phyloP scores from a whole-genome alignment of 2,113 vertebrate genomes.

The Talpa occidentalis region DNA sequence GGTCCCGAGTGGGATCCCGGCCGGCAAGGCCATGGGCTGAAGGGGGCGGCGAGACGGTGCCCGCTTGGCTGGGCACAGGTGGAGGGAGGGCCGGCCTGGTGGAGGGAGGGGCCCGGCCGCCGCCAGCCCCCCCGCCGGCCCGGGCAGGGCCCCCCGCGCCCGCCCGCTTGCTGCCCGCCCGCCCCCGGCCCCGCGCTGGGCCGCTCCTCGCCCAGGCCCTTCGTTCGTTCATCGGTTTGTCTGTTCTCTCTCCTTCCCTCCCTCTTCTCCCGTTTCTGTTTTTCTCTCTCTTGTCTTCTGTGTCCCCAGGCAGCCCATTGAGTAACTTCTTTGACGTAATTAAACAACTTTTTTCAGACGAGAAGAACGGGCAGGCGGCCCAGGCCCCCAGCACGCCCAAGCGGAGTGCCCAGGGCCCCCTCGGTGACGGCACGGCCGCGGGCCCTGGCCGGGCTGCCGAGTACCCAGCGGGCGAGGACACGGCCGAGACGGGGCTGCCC shows the following conservation, averaged over 20 bases:
- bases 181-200: constrained; percentile 80
- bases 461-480: constrained; percentile 91
- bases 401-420: constrained; percentile 92
- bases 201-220: no score
- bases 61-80: background rate
- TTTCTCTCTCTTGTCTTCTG: constrained; percentile 85
- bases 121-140: constrained; percentile 72
- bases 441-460: constrained; percentile 91
- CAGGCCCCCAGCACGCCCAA: constrained; percentile 93
- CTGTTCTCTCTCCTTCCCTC: constrained; percentile 86
- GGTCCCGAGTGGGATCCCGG: background rate
- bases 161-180: constrained; percentile 80
- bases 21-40: fast-evolving
- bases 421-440: constrained; percentile 92
- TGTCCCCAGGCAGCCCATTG: constrained; percentile 96
- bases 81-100: background rate
- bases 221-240: constrained; percentile 91
- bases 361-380: constrained; percentile 99
- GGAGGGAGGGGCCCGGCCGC: constrained; percentile 68
- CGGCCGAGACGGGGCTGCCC: constrained; percentile 91
- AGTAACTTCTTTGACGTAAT: constrained; percentile 99
- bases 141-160: no score
- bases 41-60: background rate
- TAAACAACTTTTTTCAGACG: constrained; percentile 99
- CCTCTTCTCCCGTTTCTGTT: constrained; percentile 40